A percentile compares a stretch with the other conserved stretches of the same genome.
Conservation (phyloP, 2,113 vertebrate genomes). For the Capreolus pygargus region DNA sequence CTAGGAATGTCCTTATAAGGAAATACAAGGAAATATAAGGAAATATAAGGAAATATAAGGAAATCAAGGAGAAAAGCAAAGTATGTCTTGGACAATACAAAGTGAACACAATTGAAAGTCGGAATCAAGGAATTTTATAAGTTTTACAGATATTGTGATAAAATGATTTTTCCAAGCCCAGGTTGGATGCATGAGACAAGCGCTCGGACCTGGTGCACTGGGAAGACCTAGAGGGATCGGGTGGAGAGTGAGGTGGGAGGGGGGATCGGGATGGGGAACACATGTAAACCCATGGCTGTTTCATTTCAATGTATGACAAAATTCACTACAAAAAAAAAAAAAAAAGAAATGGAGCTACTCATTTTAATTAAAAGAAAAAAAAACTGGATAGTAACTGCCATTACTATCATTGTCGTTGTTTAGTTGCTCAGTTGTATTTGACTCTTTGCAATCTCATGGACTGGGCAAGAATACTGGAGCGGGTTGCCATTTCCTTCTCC, state of each 20-base stretch:
- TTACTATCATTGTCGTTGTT: not conserved
- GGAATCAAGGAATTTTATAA: not conserved
- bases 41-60: too few species aligned
- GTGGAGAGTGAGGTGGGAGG: too few species aligned
- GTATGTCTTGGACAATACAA: not conserved
- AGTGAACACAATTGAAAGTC: not conserved
- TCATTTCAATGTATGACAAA: too few species aligned
- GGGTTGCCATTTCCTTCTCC: not conserved
- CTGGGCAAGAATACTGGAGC: not conserved
- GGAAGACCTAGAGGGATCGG: too few species aligned
- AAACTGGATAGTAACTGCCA: not conserved
- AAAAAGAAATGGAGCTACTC: not conserved
- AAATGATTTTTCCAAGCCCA: not conserved
- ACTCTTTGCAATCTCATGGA: not conserved
- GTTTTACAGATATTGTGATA: not conserved
- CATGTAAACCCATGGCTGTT: too few species aligned
- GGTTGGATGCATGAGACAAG: too few species aligned
- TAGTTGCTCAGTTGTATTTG: not conserved
- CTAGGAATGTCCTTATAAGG: not conserved
- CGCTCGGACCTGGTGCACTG: too few species aligned
- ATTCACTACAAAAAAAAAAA: too few species aligned
- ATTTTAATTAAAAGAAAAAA: not conserved
- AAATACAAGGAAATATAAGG: too few species aligned
- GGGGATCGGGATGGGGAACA: too few species aligned
- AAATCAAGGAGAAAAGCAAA: constrained; percentile 1